phyloP scores from a whole-genome alignment of 2,113 vertebrate genomes.

The Prionailurus viverrinus region DNA sequence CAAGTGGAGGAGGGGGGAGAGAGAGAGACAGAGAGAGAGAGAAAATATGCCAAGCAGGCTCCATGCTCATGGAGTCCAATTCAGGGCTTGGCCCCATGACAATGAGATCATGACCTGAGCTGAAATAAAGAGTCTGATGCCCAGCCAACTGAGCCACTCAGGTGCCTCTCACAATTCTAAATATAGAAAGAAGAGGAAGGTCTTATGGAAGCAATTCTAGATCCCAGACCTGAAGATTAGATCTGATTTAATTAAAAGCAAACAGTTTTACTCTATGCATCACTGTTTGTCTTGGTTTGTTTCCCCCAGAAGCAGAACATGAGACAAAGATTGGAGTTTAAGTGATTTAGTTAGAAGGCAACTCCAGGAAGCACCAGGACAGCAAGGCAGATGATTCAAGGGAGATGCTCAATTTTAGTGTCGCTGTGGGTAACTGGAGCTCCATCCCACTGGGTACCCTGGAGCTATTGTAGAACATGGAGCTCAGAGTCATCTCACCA shows the following conservation, averaged over 20 bases:
- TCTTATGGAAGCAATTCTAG: not conserved
- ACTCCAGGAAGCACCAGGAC: not conserved
- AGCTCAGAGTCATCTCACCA: not conserved
- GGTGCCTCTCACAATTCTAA: not conserved
- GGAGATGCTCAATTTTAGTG: not conserved
- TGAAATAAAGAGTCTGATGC: no score
- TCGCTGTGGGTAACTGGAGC: not conserved
- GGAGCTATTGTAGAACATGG: not conserved
- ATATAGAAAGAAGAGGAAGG: not conserved
- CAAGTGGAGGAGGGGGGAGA: no score
- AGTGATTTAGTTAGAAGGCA: not conserved
- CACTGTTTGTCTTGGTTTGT: not conserved
- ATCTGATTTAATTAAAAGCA: conserved; percentile 39
- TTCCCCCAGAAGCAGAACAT: not conserved
- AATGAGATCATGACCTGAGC: no score
- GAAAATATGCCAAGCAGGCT: no score
- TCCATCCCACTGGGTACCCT: not conserved
- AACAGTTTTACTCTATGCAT: not conserved
- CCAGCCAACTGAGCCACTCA: no score
- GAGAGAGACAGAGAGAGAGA: no score
- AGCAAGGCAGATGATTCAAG: not conserved
- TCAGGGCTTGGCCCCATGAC: no score
- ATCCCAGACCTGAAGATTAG: not conserved
- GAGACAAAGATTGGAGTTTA: not conserved
- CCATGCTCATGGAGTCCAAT: no score